phyloP scores from a whole-genome alignment of 2,888 invertebrate genomes.

The Argynnis bischoffii region DNA sequence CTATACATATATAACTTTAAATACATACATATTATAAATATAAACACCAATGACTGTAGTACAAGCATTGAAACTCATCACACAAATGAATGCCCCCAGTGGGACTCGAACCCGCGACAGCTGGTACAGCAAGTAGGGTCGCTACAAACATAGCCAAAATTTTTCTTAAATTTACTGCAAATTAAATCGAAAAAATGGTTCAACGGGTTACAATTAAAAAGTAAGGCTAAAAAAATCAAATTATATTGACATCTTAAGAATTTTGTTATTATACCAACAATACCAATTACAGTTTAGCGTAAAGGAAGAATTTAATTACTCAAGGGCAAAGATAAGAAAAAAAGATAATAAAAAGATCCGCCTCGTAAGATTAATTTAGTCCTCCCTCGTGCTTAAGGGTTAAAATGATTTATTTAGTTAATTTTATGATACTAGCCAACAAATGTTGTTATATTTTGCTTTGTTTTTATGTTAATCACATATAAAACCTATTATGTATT shows the following conservation, averaged over 20 bases:
- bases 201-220: neutral
- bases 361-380: slow-evolving; percentile 29
- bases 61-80: too few relatives aligned
- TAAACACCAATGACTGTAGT: too few relatives aligned
- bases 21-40: too few relatives aligned
- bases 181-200: too few relatives aligned
- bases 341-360: slow-evolving; percentile 39
- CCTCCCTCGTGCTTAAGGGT: slow-evolving; percentile 19
- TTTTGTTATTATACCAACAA: slow-evolving; percentile 16
- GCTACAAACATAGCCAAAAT: too few relatives aligned
- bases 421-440: slow-evolving; percentile 20
- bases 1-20: too few relatives aligned
- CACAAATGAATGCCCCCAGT: too few relatives aligned
- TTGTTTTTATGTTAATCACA: neutral
- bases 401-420: slow-evolving; percentile 33
- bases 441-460: slow-evolving; percentile 17
- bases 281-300: slow-evolving; percentile 20
- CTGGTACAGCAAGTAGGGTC: too few relatives aligned
- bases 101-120: too few relatives aligned
- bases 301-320: slow-evolving; percentile 39
- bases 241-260: neutral
- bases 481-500: too few relatives aligned
- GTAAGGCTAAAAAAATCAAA: neutral
- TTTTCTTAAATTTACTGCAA: too few relatives aligned
- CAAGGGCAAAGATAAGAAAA: slow-evolving; percentile 36